A percentile compares a stretch with the other conserved stretches of the same genome.
These are phyloP conservation scores for Pavo muticus DNA, from an alignment of 2,113 vertebrate genomes.

Conservation along the genomic window DNA sequence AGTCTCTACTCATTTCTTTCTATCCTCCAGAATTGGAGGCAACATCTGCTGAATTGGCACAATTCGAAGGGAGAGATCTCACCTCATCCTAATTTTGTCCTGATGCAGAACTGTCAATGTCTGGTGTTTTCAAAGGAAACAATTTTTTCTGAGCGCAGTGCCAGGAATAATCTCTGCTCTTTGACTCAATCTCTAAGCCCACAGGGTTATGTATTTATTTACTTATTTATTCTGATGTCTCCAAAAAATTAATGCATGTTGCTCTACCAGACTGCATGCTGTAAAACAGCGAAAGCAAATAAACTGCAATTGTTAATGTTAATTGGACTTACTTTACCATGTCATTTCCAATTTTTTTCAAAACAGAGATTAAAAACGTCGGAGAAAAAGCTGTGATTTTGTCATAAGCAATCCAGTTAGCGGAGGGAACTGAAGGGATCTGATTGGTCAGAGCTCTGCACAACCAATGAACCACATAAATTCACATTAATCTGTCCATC, in stretches of 20 bases:
- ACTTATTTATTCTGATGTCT: slow-evolving; percentile 66
- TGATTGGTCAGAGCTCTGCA: slow-evolving; percentile 25
- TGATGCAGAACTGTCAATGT: slow-evolving; percentile 48
- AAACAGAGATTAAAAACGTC: slow-evolving; percentile 56
- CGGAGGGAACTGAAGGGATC: slow-evolving; percentile 15
- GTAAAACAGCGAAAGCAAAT: slow-evolving; percentile 45
- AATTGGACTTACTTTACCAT: slow-evolving; percentile 64
- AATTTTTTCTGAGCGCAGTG: slow-evolving; percentile 53
- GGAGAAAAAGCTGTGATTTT: slow-evolving; percentile 65
- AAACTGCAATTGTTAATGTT: slow-evolving; percentile 62
- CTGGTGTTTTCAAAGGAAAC: slow-evolving; percentile 65
- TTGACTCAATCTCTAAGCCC: slow-evolving; percentile 63
- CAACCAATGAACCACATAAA: slow-evolving; percentile 27
- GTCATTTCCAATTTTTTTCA: slow-evolving; percentile 68
- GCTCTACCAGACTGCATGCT: background rate
- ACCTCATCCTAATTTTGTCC: slow-evolving; percentile 37
- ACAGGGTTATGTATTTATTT: slow-evolving; percentile 61
- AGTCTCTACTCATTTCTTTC: slow-evolving; percentile 9
- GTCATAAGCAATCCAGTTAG: slow-evolving; percentile 64
- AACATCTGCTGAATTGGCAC: slow-evolving; percentile 17
- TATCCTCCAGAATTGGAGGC: slow-evolving; percentile 26
- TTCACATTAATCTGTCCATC: slow-evolving; percentile 39
- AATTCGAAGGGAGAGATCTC: slow-evolving; percentile 20
- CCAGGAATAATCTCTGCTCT: slow-evolving; percentile 61
- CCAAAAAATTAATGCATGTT: slow-evolving; percentile 36